Evolutionary conservation across 2,113 vertebrate genomes (phyloP), one percentile per base, ranked within the genome.

Genomic region (Lepus europaeus): DNA sequence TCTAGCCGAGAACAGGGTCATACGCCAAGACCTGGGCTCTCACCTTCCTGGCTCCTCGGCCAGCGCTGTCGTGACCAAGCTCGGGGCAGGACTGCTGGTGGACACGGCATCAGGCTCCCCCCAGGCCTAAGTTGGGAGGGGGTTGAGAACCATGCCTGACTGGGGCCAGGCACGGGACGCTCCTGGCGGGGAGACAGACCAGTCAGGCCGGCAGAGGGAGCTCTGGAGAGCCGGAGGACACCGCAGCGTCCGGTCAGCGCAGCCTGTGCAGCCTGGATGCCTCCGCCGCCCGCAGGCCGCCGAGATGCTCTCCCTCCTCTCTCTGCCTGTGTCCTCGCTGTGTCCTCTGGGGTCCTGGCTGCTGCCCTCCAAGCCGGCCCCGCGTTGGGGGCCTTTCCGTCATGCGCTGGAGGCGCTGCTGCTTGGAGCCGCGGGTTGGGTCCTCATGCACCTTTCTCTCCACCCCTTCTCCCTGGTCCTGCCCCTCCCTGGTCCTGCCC

Each of bases 1-100:
- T 36, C 61, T 31, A 33, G 51, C 4, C 23, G 33, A 33, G 13
- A 27, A 29, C 36, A n/a, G 27, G 5, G 49, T 31, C 69, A 33
- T 13, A 22, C 0, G 2, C 29, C 19, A 25, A 25, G 12, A 12
- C 31, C 5, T 11, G 9, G 4, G 25, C 12, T 69, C 3, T 22
- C 3, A 2, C 59, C 73, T 80, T 33, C 73, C 79, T 74, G 45
- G 19, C 29, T 23, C 0, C 20, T 53, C 10, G 10, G 14, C 59
- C 45, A 22, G 39, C n/a, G 64, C 77, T 39, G 13, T 73, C 36
- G 23, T 16, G 5, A 12, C 23, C 22, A 22, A 49, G 36, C 31
- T n/a, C 14, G 29, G 25, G n/a, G 12, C 23, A 51, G 33, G 59
- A 79, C 7, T 25, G 8, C 25, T 16, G 33, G 31, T 17, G 2